Percentiles rank a stretch among this genome's conserved stretches.
These are phyloP conservation scores for Stictonetta naevosa DNA, from an alignment of 2,113 vertebrate species.

Conservation along the genomic window DNA sequence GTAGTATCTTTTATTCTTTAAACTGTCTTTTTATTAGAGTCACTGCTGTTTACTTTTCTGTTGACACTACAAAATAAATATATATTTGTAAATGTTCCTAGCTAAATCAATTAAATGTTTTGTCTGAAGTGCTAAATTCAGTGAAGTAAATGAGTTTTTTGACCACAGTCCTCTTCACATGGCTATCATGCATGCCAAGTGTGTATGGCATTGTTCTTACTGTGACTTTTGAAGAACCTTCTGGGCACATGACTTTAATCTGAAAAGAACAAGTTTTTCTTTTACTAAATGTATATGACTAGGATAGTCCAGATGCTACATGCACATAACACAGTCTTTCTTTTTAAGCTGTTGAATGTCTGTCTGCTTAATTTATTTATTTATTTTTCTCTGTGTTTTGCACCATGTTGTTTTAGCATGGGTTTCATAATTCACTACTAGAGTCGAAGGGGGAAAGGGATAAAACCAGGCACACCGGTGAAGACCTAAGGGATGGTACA, in stretches of 20 bases:
- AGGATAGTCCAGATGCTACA: background rate
- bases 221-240: background rate
- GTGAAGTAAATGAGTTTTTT: background rate
- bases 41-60: background rate
- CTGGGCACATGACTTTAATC: background rate
- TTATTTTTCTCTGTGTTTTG: background rate
- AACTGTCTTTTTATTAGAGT: background rate
- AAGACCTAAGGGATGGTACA: no score
- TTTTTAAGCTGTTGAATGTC: background rate
- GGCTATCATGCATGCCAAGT: background rate
- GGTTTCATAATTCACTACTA: background rate
- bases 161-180: background rate
- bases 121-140: background rate
- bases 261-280: background rate
- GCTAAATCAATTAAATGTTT: background rate
- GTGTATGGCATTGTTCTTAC: background rate
- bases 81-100: background rate
- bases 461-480: no score
- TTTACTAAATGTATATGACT: background rate
- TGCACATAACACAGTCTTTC: fast-evolving
- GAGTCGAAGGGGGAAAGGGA: no score
- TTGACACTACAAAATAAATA: background rate
- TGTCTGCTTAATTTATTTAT: background rate
- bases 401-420: background rate
- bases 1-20: background rate